phyloP scores from a whole-genome alignment of 2,797 vertebrate genomes.

The Botia almorhae region DNA sequence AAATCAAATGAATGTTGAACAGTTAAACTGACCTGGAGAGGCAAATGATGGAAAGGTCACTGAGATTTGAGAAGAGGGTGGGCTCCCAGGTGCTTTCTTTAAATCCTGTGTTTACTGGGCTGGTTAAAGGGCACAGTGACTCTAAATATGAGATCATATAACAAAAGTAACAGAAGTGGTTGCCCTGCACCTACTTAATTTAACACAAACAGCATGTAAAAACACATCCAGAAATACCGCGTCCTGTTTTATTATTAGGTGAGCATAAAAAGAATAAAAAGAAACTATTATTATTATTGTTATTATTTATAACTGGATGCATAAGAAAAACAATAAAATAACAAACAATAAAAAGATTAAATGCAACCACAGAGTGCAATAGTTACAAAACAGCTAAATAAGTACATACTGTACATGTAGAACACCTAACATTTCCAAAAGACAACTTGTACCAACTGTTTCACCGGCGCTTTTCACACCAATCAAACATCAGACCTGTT shows the following conservation, averaged over 20 bases:
- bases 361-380: no score
- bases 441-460: no score
- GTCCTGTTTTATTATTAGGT: neutral
- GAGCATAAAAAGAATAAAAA: neutral
- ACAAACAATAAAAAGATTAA: no score
- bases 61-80: conserved; percentile 12
- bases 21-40: conserved; percentile 43
- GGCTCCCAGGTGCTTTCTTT: conserved; percentile 34
- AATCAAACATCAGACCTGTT: neutral
- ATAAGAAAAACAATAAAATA: no score
- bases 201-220: neutral
- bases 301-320: no score
- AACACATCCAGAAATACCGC: neutral
- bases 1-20: conserved; percentile 50
- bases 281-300: neutral
- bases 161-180: neutral
- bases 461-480: no score
- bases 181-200: neutral
- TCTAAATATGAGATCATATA: conserved; percentile 14
- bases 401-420: no score
- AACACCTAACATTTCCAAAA: no score
- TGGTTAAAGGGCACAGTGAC: conserved; percentile 43
- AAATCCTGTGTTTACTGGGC: conserved; percentile 21
- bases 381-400: no score
- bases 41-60: conserved; percentile 55